Base-by-base conservation (phyloP, 2,797 vertebrate species). In the Mus minutoides region DNA sequence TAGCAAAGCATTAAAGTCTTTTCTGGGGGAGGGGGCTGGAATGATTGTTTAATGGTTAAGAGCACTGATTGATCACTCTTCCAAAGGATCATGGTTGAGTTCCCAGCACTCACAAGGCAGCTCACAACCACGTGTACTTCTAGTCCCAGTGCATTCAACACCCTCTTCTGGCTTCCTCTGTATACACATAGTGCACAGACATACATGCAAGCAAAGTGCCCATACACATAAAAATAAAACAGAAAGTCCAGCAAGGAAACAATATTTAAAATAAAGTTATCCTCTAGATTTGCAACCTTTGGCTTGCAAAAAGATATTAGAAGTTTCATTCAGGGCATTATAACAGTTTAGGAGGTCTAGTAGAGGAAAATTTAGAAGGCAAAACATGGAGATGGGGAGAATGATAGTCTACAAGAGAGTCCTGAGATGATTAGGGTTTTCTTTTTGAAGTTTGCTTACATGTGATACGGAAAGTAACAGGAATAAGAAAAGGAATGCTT, bases 401-500 rank as follows among this genome's bases (percentile, higher is more conserved):
- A 86, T 29, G 10, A 83, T 92, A 78, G 26, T 22, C 60, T 43
- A 69, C 29, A 73, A 86, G 64, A 76, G 5, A 56, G 58, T 60
- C 11, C 22, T 94, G 76, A 14, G 64, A 64, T 95, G 75, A 88
- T 94, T 43, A 75, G 11, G 11, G 34, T 52, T 90, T 92, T 91
- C 69, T 71, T 58, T 87, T 92, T 43, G 37, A 77, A 80, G 43
- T 90, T 43, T 86, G 31, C 77, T 80, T 87, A 31, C 31, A 37
- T 85, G 34, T 88, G 75, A 90, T 60, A 90, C n/a, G n/a, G 43
- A 56, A 31, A 77, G 84, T 82, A 16, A 92, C 37, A 52, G 89
- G 94, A 94, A 76, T 64, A 91, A 80, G n/a, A 85, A 91, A 95
- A 80, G 40, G 54, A 96, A 91, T 85, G 40, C n/a, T 90, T 78